Conservation (phyloP, 2,113 vertebrate species). For the Lepisosteus oculatus region DNA sequence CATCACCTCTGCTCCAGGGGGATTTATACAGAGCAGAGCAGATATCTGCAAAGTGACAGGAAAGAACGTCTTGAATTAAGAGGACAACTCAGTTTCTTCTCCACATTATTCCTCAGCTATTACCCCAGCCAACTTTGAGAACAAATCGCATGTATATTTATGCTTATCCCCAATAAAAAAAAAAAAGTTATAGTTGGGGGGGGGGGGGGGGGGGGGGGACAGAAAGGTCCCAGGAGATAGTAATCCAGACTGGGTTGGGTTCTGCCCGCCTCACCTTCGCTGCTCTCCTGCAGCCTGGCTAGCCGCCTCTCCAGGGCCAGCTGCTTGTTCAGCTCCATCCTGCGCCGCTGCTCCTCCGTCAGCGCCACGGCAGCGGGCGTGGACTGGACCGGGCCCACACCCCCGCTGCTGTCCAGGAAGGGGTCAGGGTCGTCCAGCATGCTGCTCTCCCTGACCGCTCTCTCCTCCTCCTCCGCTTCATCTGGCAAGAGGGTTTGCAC, state of each 20-base stretch:
- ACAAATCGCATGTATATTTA: background rate
- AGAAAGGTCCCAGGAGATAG: too few relatives aligned
- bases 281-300: conserved; percentile 58
- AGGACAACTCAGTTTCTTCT: too few relatives aligned
- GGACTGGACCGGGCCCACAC: conserved; percentile 39
- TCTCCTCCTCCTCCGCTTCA: conserved; percentile 38
- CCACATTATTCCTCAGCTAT: too few relatives aligned
- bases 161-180: background rate
- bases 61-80: background rate
- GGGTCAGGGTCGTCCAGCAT: conserved; percentile 38
- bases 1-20: conserved; percentile 18
- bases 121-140: too few relatives aligned
- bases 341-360: conserved; percentile 76
- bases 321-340: conserved; percentile 80
- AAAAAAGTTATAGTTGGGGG: background rate
- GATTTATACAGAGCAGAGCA: conserved; percentile 14
- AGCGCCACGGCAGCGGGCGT: conserved; percentile 44
- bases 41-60: background rate
- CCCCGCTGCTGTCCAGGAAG: conserved; percentile 17
- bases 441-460: background rate
- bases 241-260: too few relatives aligned
- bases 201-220: background rate
- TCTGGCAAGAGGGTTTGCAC: background rate
- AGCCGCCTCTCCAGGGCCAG: conserved; percentile 79
- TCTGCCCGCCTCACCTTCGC: conserved; percentile 41